Percentiles rank a stretch among this genome's conserved stretches.
These are phyloP conservation scores for Glyphotaelius pellucidus DNA, from an alignment of 2,888 invertebrate species.

Conservation along the genomic window DNA sequence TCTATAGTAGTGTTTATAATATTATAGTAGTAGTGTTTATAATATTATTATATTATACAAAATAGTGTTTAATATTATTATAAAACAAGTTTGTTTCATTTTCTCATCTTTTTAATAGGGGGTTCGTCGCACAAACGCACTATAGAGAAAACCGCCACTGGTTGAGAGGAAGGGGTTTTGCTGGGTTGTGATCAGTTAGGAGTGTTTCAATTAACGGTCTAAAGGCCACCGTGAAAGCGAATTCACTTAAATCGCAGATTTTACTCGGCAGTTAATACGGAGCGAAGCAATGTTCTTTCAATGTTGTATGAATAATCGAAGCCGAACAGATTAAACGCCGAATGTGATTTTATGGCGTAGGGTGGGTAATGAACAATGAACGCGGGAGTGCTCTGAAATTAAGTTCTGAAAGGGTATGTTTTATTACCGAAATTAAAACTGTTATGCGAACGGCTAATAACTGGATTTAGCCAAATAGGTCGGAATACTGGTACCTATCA, in stretches of 20 bases:
- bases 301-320: constrained; percentile 2
- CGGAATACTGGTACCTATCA: not conserved
- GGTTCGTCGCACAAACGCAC: too few relatives aligned
- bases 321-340: not conserved
- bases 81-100: too few relatives aligned
- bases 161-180: not conserved
- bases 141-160: too few relatives aligned
- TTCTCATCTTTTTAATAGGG: too few relatives aligned
- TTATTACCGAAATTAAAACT: not conserved
- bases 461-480: not conserved
- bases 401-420: not conserved
- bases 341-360: not conserved
- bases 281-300: not conserved
- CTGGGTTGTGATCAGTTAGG: not conserved
- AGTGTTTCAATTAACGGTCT: not conserved
- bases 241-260: not conserved
- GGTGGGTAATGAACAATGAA: not conserved
- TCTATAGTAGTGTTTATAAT: too few relatives aligned
- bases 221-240: not conserved
- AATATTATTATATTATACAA: too few relatives aligned
- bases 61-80: too few relatives aligned
- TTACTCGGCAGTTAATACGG: not conserved
- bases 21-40: too few relatives aligned
- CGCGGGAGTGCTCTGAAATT: not conserved
- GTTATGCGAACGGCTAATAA: not conserved